Evolutionary conservation across 1,140 invertebrate genomes (phyloP), one percentile per base, ranked within the genome.

Genomic region (Condylostylus longicornis): DNA sequence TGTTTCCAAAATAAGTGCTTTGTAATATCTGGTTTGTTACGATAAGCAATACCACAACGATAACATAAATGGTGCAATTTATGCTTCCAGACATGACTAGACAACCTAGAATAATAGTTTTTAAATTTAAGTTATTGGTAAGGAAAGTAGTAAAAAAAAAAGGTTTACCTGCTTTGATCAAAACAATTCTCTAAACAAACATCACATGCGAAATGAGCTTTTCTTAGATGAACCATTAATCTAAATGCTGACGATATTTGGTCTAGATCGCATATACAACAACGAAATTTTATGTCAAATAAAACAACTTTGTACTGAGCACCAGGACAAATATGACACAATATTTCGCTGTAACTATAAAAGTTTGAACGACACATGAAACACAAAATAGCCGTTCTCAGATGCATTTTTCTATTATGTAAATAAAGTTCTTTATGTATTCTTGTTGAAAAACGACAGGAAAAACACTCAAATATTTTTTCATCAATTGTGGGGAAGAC

Each of bases 1-100:
- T 89, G 83, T 54, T 89, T 88, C 84, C 83, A 89, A 54, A 85
- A 86, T 25, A 87, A 61, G 66, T 89, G 83, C 50, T 82, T 83
- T 22, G 77, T 83, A 33, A 87, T 86, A 48, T 86, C 82, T 25
- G 76, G 76, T 56, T 86, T 85, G 56, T 84, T 85, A 35, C 79
- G 69, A 55, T 87, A 88, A 4, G 82, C 74, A 43, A 87, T 82
- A 18, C 77, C 78, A 60, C 83, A 87, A 25, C 80, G 72, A 57
- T 85, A 86, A 54, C 84, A 88, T 14, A 84, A 58, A 61, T 87
- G 82, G 59, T 83, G 71, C 19, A 87, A 57, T 58, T 86, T 87
- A 53, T 88, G 84, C 54, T 87, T 87, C 79, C 80, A 84, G 22
- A 87, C 79, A 53, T 88, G 84, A 42, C 79, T 79, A 6, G 82